Conservation (phyloP, 2,888 invertebrate species). For the Calameuta pallipes region DNA sequence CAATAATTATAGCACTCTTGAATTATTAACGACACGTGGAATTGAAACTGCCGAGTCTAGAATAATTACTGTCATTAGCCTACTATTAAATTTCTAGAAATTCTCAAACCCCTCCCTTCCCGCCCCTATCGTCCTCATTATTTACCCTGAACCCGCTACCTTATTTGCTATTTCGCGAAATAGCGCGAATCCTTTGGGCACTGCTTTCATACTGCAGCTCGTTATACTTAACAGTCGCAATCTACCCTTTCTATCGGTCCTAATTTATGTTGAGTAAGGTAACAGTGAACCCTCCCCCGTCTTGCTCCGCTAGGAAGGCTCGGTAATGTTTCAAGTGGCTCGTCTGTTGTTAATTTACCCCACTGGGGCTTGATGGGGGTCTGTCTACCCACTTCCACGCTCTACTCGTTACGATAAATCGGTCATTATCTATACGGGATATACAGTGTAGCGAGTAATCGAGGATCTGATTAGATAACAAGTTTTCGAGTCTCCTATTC, state of each 20-base stretch:
- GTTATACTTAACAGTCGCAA: slow-evolving; percentile 61
- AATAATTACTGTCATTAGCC: background rate
- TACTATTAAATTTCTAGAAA: background rate
- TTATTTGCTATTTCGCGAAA: background rate
- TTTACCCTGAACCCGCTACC: background rate
- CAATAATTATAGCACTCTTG: background rate
- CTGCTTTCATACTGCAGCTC: slow-evolving; percentile 4
- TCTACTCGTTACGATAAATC: slow-evolving; percentile 58
- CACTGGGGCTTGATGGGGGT: slow-evolving; percentile 55
- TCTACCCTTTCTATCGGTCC: slow-evolving; percentile 65
- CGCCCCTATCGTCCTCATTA: background rate
- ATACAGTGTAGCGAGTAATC: background rate
- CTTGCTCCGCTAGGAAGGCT: slow-evolving; percentile 46
- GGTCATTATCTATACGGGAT: slow-evolving; percentile 49
- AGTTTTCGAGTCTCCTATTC: background rate
- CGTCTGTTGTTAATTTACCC: slow-evolving; percentile 65
- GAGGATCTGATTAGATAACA: background rate
- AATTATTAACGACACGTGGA: background rate
- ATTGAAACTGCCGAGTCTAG: background rate
- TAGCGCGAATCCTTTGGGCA: background rate
- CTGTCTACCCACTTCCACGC: slow-evolving; percentile 56
- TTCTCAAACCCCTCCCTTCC: background rate
- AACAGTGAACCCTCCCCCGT: slow-evolving; percentile 44
- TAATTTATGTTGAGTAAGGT: slow-evolving; percentile 65
- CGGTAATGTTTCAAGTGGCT: slow-evolving; percentile 65